Base-by-base conservation (phyloP, 2,888 invertebrate species). In the Myopa tessellatipennis region DNA sequence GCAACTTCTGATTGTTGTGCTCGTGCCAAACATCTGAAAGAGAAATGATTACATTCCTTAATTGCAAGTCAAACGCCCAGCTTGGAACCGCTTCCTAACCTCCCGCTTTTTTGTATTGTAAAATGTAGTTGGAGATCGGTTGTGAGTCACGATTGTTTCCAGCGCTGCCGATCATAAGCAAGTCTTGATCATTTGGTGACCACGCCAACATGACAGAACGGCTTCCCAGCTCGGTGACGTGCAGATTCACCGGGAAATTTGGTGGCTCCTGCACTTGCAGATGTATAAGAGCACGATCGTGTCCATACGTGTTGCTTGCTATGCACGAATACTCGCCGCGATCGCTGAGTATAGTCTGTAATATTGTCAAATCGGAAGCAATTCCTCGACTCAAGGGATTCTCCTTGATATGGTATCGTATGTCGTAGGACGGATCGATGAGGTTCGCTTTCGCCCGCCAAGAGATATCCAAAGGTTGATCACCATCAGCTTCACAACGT, bases 241-340 rank as follows among this genome's bases (percentile, higher is more conserved):
- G 91, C 52, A 93, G 86, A 84, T 92, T 91, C 1, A 90, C 89
- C 3, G 93, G 92, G 71, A 92, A 91, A 83, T 92, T 92, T 2
- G 93, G 93, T n/a, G 91, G 91, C 81, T 93, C 93, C 88, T 91
- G 89, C 10, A 91, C 90, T 80, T 90, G 90, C 18, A 91, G 84
- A 81, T 90, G 88, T 79, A 91, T 86, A 4, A 84, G 85, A 4
- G 87, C 87, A 87, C 90, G 90, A 82, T 92, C 93, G 77, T 91
- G 91, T 0, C 93, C 93, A 85, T 91, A 93, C 0, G 90, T 90
- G 86, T 93, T 93, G 78, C 90, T 90, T 4, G 92, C 93, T 45
- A 91, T 90, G 84, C 93, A 93, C 2, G 91, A 90, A 85, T 92
- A 93, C 83, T 93, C 92, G 4, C 91, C 91, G 10, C 92, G 89